phyloP scores from a whole-genome alignment of 2,888 invertebrate genomes.

The Melanostoma scalare region DNA sequence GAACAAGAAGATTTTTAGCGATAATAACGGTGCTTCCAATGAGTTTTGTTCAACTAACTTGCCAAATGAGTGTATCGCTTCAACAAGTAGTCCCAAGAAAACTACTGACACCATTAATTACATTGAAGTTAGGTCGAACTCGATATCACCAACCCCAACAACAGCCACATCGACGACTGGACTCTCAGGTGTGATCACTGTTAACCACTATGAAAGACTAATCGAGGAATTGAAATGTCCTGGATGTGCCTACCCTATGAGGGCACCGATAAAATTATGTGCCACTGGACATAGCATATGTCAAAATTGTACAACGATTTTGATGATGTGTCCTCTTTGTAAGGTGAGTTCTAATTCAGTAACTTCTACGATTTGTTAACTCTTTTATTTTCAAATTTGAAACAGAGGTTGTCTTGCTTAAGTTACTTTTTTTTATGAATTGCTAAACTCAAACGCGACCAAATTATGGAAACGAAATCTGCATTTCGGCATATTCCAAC shows the following conservation, averaged over 20 bases:
- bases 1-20: constrained; percentile 19
- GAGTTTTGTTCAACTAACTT: constrained; percentile 44
- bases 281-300: constrained; percentile 81
- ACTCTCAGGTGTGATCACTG: constrained; percentile 71
- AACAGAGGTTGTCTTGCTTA: no score
- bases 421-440: no score
- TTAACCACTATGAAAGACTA: constrained; percentile 80
- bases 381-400: background rate
- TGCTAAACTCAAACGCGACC: no score
- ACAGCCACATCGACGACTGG: constrained; percentile 22
- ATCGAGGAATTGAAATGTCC: constrained; percentile 81
- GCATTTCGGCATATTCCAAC: no score
- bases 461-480: no score
- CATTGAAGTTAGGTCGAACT: constrained; percentile 19
- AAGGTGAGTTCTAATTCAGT: constrained; percentile 76
- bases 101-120: constrained; percentile 1
- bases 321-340: constrained; percentile 80
- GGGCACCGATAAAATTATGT: constrained; percentile 80
- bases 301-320: constrained; percentile 79
- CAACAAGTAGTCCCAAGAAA: background rate
- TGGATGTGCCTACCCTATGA: constrained; percentile 81
- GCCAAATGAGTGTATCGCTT: constrained; percentile 30
- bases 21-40: constrained; percentile 56
- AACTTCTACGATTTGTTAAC: background rate
- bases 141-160: constrained; percentile 53